Conservation (phyloP, 1,140 invertebrate genomes). For the Meloidogyne chitwoodi region DNA sequence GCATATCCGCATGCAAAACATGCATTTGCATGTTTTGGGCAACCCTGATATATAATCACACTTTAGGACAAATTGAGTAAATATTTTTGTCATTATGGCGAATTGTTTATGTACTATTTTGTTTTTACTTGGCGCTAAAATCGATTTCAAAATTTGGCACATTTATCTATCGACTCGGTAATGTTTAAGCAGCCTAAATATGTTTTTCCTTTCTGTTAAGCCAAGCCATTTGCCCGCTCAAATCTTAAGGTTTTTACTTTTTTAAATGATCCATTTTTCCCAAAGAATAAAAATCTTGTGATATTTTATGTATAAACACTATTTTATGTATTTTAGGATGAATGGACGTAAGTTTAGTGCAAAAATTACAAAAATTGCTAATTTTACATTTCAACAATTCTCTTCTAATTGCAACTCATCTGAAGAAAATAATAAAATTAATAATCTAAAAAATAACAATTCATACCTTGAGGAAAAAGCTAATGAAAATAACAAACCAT, state of each 20-base stretch:
- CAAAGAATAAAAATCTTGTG: not conserved
- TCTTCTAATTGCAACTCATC: not conserved
- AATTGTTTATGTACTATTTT: too few relatives aligned
- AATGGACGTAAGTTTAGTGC: not conserved
- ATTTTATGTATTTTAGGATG: not conserved
- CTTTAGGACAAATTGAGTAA: too few relatives aligned
- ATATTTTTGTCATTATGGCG: not conserved
- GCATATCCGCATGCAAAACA: too few relatives aligned
- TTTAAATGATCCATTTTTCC: not conserved
- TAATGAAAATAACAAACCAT: not conserved
- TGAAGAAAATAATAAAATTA: not conserved
- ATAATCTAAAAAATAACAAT: not conserved
- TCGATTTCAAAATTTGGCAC: not conserved
- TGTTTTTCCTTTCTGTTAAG: not conserved
- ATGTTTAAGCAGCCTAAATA: not conserved
- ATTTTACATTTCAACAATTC: not conserved
- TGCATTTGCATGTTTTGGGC: too few relatives aligned
- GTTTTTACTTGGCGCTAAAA: not conserved
- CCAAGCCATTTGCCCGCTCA: not conserved
- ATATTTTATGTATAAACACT: not conserved
- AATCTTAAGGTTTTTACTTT: not conserved
- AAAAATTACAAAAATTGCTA: not conserved
- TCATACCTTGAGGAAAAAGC: not conserved
- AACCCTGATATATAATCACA: too few relatives aligned
- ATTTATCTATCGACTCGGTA: too few relatives aligned